Conservation (phyloP, 2,113 vertebrate species). For the Mungos mungo region DNA sequence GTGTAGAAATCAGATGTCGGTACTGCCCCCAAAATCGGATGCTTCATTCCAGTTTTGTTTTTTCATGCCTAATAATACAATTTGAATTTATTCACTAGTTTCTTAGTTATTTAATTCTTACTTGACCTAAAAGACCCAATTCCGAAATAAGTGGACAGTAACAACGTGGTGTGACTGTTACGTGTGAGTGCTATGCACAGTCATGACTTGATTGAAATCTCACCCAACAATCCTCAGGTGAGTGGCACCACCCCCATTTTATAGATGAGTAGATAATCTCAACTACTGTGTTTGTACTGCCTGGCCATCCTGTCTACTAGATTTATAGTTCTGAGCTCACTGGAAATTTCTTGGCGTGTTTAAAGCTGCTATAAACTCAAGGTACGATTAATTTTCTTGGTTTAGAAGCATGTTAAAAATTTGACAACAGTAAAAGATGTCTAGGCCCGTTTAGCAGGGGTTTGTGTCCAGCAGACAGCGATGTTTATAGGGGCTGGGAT, state of each 20-base stretch:
- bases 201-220: not conserved
- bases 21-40: not conserved
- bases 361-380: not conserved
- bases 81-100: not conserved
- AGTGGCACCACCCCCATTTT: not conserved
- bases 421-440: not conserved
- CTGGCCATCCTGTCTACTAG: not conserved
- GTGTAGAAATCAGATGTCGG: conserved; percentile 1
- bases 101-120: conserved; percentile 20
- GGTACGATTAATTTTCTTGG: not conserved
- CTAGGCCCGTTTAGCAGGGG: not conserved
- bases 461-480: not conserved
- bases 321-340: not conserved
- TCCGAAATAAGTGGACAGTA: not conserved
- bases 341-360: not conserved
- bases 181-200: not conserved
- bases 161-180: not conserved
- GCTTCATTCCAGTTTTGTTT: not conserved
- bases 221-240: not conserved
- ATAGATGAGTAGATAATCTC: not conserved
- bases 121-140: not conserved
- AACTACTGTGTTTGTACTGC: not conserved
- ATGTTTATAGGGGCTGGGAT: not conserved
- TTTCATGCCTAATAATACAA: not conserved
- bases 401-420: conserved; percentile 28